Base-by-base conservation (phyloP, 1,140 invertebrate species). In the Lucilia cuprina region DNA sequence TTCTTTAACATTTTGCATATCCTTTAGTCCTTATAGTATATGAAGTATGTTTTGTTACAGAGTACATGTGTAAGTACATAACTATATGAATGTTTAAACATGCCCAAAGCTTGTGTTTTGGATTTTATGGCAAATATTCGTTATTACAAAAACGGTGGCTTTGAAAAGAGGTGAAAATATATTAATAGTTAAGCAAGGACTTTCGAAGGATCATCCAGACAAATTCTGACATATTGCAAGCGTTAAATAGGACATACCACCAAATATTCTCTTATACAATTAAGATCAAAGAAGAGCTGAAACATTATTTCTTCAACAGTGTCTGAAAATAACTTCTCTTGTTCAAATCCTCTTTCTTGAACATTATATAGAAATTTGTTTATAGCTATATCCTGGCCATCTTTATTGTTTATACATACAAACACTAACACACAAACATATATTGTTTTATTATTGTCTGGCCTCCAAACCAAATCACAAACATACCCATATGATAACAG, bases 371-470 rank as follows among this genome's bases (percentile, higher is more conserved):
- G 17, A 17, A n/a, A n/a, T 60, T n/a, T n/a, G 14, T 60, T 60
- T 60, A n/a, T 60, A 60, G n/a, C 5, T 17, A n/a, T 60, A 60
- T 17, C 55, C 55, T 60, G 55, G 55, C 55, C 55, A 60, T 60
- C 14, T n/a, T 60, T 60, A 60, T 60, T 60, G 55, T 60, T 60
- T 60, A 60, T 60, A n/a, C 50, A 60, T 14, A 60, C 50, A 50
- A 30, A 41, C 41, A 8, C 41, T 41, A 41, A 41, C 41, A 41
- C n/a, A 60, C 14, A 17, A 7, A 17, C 55, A 60, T 55, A n/a
- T 55, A 55, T 70, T 70, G 65, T 70, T 70, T 70, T 70, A 70
- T 70, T 70, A 70, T 70, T 70, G 65, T 70, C 65, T 70, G 65
- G 65, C 65, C 65, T 19, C n/a, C 5, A 10, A 21, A 70, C n/a